phyloP scores from a whole-genome alignment of 2,113 vertebrate genomes.

The Gasterosteus aculeatus region DNA sequence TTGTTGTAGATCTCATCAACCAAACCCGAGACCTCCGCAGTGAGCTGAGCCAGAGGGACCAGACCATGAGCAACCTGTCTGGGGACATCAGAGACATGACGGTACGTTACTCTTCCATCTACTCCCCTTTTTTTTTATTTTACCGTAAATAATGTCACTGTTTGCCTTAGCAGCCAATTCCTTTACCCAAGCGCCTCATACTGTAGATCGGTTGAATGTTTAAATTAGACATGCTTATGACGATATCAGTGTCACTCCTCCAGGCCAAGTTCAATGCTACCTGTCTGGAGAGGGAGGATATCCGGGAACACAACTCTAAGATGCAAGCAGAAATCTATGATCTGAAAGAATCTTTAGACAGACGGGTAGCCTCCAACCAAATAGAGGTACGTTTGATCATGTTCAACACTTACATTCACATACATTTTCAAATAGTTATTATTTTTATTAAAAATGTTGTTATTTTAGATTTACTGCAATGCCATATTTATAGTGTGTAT shows the following conservation, averaged over 20 bases:
- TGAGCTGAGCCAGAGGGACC: conserved; percentile 84
- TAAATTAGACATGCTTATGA: background rate
- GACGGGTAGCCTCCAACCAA: conserved; percentile 84
- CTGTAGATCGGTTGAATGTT: background rate
- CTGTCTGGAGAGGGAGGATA: conserved; percentile 84
- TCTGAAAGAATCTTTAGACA: conserved; percentile 84
- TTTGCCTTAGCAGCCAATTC: background rate
- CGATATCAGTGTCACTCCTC: conserved; percentile 2
- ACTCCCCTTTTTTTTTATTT: background rate
- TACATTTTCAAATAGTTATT: background rate
- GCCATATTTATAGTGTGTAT: background rate
- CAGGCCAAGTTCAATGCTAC: conserved; percentile 85
- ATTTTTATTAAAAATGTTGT: background rate
- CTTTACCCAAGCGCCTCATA: background rate
- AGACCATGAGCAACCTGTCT: conserved; percentile 82
- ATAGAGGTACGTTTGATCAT: conserved; percentile 84
- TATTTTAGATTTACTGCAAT: background rate
- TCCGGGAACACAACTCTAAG: conserved; percentile 71
- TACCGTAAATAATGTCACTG: background rate
- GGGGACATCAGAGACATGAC: conserved; percentile 89
- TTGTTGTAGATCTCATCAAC: conserved; percentile 88
- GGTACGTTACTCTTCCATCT: conserved; percentile 68
- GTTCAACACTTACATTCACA: background rate
- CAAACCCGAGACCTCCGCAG: conserved; percentile 90
- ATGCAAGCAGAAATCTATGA: conserved; percentile 84